Base-by-base conservation (phyloP, 1,140 invertebrate genomes). In the Danaus melanippus region DNA sequence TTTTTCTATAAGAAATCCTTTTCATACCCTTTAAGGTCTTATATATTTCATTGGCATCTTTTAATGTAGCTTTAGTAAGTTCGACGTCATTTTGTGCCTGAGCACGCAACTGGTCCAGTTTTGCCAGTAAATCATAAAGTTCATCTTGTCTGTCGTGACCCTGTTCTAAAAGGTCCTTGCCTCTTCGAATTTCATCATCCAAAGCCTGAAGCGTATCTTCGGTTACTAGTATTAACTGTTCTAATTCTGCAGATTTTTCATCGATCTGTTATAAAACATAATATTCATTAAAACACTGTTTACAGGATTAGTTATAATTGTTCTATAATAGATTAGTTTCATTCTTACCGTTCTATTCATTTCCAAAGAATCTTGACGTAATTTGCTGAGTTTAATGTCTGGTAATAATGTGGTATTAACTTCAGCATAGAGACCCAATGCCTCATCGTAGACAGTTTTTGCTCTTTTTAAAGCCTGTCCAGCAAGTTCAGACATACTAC, bases 41-140 rank as follows among this genome's bases (percentile, higher is more conserved):
- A 50, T 95, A 91, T 6, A 96, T 98, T 48, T 94, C 91, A 66
- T 95, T 92, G 1, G 97, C 97, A 75, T 97, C 94, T 66, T 92
- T 90, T 0, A 98, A 87, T 0, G 95, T 97, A 62, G 93, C 92
- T 66, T 97, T 94, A 10, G 95, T 96, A 46, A 92, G 89, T 59
- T 92, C 89, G 0, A 97, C 93, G 15, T 97, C 96, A 53, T 94
- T 90, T 53, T 92, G 91, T 0, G 96, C 96, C 70, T 90, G 91
- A 0, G 89, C 91, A 41, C 93, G 89, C 0, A 95, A 92, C 9
- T 91, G 89, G 15, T 90, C 86, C n/a, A 94, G 87, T n/a, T 92
- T 90, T 0, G 86, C 82, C 9, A 95, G 69, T 0, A 91, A 64
- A 39, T 89, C 84, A 44, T 89, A 83, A 12, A 93, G 89, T 10